Base-by-base conservation (phyloP, 2,888 invertebrate species). In the Sarcophaga carnaria region DNA sequence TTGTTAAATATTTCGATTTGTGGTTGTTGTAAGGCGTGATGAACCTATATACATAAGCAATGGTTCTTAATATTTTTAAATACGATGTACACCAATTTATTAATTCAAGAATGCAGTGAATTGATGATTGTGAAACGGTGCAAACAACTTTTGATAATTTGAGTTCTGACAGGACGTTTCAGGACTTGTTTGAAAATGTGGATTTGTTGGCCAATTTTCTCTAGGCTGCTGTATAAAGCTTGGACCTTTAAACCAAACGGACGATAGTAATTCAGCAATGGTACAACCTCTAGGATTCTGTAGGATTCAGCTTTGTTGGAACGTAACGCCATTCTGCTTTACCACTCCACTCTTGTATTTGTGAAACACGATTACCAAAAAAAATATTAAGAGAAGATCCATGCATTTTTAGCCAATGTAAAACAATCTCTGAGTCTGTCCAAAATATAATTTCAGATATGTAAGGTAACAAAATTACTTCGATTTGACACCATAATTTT, bases 341-440 rank as follows among this genome's bases (percentile, higher is more conserved):
- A 60, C 72, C 66, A 47, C 77, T 69, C 76, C 66, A 76, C 70
- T 86, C 83, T 77, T 83, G 80, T 49, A 86, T 84, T 25, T 87
- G 71, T 37, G 86, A 75, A n/a, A 81, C 81, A 60, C 80, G 27
- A 60, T 83, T 83, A 47, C 67, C 80, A 12, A 81, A 81, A 54
- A 81, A 84, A 10, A 78, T 84, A 70, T 63, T 47, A 8, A 85
- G 70, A 2, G n/a, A 64, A 54, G 71, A 27, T 54, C 83, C 47
- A 74, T 81, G 69, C 54, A 63, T 79, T 77, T 74, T 71, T 63
- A 81, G 47, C 75, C 84, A 81, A 74, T 74, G 60, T 14, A 88
- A 37, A 25, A 78, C 83, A 74, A 83, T 83, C 71, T 85, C 69
- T 17, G 72, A 80, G 14, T 80, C 72, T 6, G 59, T 45, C 75